A percentile compares a stretch with the other conserved stretches of the same genome.
Conservation (phyloP, 2,888 invertebrate species). For the Mantis religiosa region DNA sequence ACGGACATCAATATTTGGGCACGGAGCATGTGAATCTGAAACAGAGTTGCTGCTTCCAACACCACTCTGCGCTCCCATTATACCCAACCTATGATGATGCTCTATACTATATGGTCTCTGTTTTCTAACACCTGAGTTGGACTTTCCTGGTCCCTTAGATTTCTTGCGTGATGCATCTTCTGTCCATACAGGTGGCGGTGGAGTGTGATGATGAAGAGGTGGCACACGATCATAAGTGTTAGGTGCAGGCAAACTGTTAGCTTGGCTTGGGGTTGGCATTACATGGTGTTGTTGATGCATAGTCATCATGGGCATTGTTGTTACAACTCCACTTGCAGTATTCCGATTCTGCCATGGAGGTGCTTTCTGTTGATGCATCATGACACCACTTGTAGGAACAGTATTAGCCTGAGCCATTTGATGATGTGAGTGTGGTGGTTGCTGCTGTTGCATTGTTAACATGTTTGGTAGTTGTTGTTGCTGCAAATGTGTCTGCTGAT, state of each 20-base stretch:
- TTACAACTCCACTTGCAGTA: not conserved
- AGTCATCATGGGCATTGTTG: slow-evolving; percentile 24
- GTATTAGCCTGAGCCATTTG: slow-evolving; percentile 35
- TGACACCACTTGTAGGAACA: not conserved
- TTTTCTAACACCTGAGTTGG: slow-evolving; percentile 47
- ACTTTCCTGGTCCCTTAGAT: slow-evolving; percentile 46
- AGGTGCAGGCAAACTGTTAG: slow-evolving; percentile 37
- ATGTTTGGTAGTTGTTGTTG: slow-evolving; percentile 38
- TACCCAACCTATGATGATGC: slow-evolving; percentile 40
- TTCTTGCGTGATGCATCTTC: slow-evolving; percentile 59
- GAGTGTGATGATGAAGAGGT: slow-evolving; percentile 66
- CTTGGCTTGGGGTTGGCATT: slow-evolving; percentile 38
- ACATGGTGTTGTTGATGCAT: slow-evolving; percentile 28
- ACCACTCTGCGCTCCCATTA: slow-evolving; percentile 28
- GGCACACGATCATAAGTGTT: slow-evolving; percentile 63
- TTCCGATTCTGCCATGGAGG: slow-evolving; percentile 28
- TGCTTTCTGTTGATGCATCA: slow-evolving; percentile 22
- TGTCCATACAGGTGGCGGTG: slow-evolving; percentile 52
- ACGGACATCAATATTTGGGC: slow-evolving; percentile 58
- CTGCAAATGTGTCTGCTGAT: slow-evolving; percentile 34
- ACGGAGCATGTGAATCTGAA: slow-evolving; percentile 42
- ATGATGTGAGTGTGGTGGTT: slow-evolving; percentile 34
- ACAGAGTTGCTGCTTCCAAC: slow-evolving; percentile 5
- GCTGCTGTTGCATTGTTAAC: slow-evolving; percentile 39
- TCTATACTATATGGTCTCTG: slow-evolving; percentile 48